phyloP scores from a whole-genome alignment of 2,113 vertebrate species.

The Procapra przewalskii region DNA sequence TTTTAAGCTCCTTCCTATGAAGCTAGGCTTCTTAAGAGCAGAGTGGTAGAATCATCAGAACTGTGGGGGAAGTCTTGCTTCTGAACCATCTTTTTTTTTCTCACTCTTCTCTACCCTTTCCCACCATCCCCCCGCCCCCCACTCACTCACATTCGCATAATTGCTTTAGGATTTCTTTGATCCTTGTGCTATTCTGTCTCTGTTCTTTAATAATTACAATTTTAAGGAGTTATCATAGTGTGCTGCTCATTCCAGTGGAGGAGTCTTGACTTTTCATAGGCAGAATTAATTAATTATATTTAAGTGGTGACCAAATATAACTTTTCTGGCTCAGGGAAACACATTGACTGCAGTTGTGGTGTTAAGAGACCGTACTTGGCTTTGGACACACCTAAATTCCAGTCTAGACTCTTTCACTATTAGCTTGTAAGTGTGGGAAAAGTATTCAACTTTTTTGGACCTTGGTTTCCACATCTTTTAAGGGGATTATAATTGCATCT shows the following conservation, averaged over 20 bases:
- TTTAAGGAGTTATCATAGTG: slow-evolving; percentile 1
- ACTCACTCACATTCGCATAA: neutral
- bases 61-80: neutral
- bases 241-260: neutral
- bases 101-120: neutral
- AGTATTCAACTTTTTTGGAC: neutral
- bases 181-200: neutral
- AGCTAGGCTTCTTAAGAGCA: neutral
- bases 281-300: neutral
- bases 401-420: neutral
- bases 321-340: neutral
- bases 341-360: neutral
- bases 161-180: neutral
- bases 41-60: neutral
- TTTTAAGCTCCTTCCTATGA: neutral
- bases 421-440: neutral
- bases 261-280: neutral
- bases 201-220: neutral
- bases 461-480: neutral
- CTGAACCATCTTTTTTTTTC: neutral
- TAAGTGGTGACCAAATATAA: slow-evolving; percentile 17
- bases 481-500: neutral
- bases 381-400: neutral
- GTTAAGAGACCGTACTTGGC: neutral
- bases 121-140: accelerated